Evolutionary conservation across 2,113 vertebrate genomes (phyloP).

Genomic region (Ctenomys sociabilis): DNA sequence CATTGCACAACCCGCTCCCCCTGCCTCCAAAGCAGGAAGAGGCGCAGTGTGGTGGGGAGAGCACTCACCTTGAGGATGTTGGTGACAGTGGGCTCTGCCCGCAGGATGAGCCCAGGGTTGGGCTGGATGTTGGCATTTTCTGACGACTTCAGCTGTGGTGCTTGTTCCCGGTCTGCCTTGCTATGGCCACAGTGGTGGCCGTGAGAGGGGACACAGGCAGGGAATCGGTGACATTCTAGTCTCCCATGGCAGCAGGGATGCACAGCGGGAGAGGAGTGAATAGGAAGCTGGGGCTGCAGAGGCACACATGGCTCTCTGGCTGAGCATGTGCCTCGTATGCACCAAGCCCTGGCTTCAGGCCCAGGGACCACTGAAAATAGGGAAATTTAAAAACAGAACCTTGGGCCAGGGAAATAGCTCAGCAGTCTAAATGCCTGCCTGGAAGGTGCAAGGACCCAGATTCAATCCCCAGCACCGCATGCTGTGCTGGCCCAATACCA

Average conservation of each 20-base stretch:
- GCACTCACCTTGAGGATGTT: constrained; percentile 95
- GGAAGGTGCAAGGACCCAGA: too few relatives aligned
- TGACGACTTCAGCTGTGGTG: constrained; percentile 92
- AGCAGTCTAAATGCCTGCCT: too few relatives aligned
- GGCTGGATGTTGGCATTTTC: constrained; percentile 99
- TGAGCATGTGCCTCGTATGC: neutral
- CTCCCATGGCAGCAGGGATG: neutral
- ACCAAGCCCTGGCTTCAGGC: too few relatives aligned
- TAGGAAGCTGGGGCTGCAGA: neutral
- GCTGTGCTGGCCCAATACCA: too few relatives aligned
- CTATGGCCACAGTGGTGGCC: constrained; percentile 80
- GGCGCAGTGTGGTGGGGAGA: neutral
- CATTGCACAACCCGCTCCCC: neutral
- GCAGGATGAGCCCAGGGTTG: constrained; percentile 95
- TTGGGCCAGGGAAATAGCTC: too few relatives aligned
- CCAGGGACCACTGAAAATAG: neutral
- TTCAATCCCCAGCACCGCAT: too few relatives aligned
- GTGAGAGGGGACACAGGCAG: neutral
- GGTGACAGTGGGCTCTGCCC: constrained; percentile 97
- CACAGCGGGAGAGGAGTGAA: neutral
- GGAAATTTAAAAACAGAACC: neutral
- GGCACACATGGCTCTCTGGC: neutral
- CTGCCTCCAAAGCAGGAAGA: neutral
- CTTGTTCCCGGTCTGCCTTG: constrained; percentile 92
- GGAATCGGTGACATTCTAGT: neutral